phyloP scores from a whole-genome alignment of 2,888 invertebrate genomes.

The Phortica magna region DNA sequence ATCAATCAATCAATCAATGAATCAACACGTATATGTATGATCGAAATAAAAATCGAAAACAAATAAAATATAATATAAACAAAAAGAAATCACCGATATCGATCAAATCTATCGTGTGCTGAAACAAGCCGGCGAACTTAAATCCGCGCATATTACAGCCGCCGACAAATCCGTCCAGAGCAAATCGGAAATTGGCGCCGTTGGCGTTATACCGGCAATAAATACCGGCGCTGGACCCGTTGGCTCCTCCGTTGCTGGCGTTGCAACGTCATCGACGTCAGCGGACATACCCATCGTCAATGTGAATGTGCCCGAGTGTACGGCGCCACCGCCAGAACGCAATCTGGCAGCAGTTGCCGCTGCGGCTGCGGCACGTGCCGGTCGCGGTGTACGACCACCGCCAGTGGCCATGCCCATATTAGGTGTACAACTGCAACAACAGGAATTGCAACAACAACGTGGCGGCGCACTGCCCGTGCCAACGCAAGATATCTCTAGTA shows the following conservation, averaged over 20 bases:
- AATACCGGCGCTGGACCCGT: conserved; percentile 36
- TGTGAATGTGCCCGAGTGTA: conserved; percentile 75
- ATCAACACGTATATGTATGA: conserved; percentile 43
- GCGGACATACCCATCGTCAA: conserved; percentile 75
- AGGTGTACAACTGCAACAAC: conserved; percentile 75
- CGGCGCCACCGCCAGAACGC: conserved; percentile 53
- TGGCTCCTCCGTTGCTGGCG: conserved; percentile 39
- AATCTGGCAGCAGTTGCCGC: conserved; percentile 66
- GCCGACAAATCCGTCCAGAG: conserved; percentile 75
- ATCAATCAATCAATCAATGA: conserved; percentile 49
- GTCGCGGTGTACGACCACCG: conserved; percentile 71
- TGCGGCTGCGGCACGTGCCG: conserved; percentile 65
- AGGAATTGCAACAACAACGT: conserved; percentile 77
- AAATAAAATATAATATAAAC: not conserved
- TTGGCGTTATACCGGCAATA: conserved; percentile 25
- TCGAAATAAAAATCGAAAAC: conserved; percentile 21
- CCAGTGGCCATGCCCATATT: conserved; percentile 74
- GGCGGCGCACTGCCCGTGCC: conserved; percentile 79
- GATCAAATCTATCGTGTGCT: conserved; percentile 96
- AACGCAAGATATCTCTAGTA: conserved; percentile 79
- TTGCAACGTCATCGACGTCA: conserved; percentile 42
- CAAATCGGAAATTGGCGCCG: conserved; percentile 55
- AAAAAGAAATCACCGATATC: conserved; percentile 81
- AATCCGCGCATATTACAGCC: conserved; percentile 82
- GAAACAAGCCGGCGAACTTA: conserved; percentile 91